Percentiles rank a stretch among this genome's conserved stretches.
Conservation (phyloP, 1,140 invertebrate genomes). For the Phenacoccus solenopsis region DNA sequence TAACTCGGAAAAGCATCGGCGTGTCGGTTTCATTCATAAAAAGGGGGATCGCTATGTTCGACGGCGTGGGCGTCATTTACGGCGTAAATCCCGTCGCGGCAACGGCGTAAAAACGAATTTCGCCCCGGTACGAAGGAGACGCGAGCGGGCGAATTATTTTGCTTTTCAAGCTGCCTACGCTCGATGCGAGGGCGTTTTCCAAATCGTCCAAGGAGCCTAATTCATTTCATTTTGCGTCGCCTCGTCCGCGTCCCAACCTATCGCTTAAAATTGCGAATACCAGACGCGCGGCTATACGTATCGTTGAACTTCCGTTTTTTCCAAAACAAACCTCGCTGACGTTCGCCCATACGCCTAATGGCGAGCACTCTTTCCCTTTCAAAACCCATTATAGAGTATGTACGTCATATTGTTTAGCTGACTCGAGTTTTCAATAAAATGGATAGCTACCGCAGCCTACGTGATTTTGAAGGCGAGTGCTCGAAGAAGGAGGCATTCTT, state of each 20-base stretch:
- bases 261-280: no score
- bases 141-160: constrained; percentile 1
- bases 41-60: background rate
- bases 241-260: background rate
- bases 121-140: background rate
- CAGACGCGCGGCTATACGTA: background rate
- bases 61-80: constrained; percentile 13
- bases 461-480: no score
- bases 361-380: no score
- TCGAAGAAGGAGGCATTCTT: no score
- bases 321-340: background rate
- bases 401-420: no score
- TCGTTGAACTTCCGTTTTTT: background rate
- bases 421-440: no score
- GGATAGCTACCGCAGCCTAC: no score
- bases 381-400: no score
- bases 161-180: constrained; percentile 9
- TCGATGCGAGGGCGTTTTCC: constrained; percentile 6
- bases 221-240: constrained; percentile 9
- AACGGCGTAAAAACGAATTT: constrained; percentile 1
- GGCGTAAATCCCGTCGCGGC: background rate
- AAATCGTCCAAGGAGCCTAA: constrained; percentile 4
- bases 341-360: no score
- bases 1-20: constrained; percentile 1
- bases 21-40: constrained; percentile 16